Evolutionary conservation across 2,888 invertebrate genomes (phyloP).

Genomic region (Meganola albula): DNA sequence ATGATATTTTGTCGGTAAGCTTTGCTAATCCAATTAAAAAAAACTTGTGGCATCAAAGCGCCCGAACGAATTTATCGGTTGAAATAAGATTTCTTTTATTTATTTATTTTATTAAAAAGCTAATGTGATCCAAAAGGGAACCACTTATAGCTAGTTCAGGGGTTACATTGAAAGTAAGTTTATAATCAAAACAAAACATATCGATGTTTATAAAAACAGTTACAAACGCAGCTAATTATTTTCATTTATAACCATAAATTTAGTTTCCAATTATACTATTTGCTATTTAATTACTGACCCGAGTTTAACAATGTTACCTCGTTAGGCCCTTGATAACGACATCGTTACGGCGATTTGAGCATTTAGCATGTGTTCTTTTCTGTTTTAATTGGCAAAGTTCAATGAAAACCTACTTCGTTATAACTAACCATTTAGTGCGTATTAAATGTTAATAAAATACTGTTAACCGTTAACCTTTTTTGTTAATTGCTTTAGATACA

Average conservation of each 20-base stretch:
- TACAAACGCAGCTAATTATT: too few species aligned
- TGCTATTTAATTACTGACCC: conserved; percentile 51
- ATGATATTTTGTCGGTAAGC: too few species aligned
- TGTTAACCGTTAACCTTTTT: conserved; percentile 16
- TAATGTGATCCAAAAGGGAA: too few species aligned
- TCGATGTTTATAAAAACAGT: too few species aligned
- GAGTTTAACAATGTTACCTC: conserved; percentile 45
- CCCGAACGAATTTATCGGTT: too few species aligned
- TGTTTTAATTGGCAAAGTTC: conserved; percentile 52
- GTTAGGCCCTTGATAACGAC: conserved; percentile 65
- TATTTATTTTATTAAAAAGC: not conserved
- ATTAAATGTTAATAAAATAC: conserved; percentile 28
- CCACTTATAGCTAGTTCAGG: too few species aligned
- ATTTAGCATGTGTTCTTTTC: conserved; percentile 52
- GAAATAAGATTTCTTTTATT: not conserved
- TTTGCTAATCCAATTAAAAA: too few species aligned
- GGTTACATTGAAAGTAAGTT: too few species aligned
- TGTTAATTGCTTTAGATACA: conserved; percentile 24
- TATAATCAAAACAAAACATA: too few species aligned
- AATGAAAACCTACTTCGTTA: conserved; percentile 40
- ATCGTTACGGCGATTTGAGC: conserved; percentile 61
- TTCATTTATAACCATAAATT: conserved; percentile 13
- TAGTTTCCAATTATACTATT: conserved; percentile 32
- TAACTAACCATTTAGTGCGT: conserved; percentile 25
- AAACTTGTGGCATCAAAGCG: too few species aligned